Evolutionary conservation across 2,113 vertebrate species (phyloP).

Genomic region (Mormoops blainvillei): DNA sequence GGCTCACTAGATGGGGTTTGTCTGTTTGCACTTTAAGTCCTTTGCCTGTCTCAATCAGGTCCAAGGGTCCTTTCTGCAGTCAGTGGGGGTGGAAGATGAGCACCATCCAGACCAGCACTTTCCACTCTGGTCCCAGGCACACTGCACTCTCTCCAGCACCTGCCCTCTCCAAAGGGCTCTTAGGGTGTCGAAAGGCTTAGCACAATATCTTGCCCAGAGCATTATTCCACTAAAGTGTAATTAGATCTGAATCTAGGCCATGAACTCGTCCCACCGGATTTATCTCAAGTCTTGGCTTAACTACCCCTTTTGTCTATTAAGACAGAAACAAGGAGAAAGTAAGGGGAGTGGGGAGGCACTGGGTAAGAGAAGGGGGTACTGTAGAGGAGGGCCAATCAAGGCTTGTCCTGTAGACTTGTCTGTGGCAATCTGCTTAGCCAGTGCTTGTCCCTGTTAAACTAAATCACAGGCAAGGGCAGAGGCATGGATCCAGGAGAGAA

Average conservation of each 20-base stretch:
- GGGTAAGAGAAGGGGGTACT: not conserved
- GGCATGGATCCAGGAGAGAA: not conserved
- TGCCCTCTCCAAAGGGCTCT: not conserved
- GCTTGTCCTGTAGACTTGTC: not conserved
- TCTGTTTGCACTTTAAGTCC: conserved; percentile 94
- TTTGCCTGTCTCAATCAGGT: conserved; percentile 93
- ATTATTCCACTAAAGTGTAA: not conserved
- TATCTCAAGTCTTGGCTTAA: conserved; percentile 48
- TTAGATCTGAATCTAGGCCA: conserved; percentile 62
- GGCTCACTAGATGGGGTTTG: conserved; percentile 94
- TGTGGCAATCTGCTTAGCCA: not conserved
- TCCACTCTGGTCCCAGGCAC: not conserved
- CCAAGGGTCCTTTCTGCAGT: conserved; percentile 88
- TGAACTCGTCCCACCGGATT: conserved; percentile 44
- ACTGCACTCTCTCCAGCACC: not conserved
- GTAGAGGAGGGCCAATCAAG: not conserved
- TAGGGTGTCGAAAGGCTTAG: not conserved
- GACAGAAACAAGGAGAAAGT: conserved; percentile 1
- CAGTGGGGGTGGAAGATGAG: not conserved
- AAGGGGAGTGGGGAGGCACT: not conserved
- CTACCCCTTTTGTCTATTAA: conserved; percentile 44
- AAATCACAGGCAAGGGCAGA: not conserved
- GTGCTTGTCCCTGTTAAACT: not conserved
- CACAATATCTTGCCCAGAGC: not conserved
- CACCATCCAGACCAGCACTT: not conserved